Evolutionary conservation across 35 echinoderm and acorn worm species (phyloP).

Genomic region (Hemicentrotus pulcherrimus): DNA sequence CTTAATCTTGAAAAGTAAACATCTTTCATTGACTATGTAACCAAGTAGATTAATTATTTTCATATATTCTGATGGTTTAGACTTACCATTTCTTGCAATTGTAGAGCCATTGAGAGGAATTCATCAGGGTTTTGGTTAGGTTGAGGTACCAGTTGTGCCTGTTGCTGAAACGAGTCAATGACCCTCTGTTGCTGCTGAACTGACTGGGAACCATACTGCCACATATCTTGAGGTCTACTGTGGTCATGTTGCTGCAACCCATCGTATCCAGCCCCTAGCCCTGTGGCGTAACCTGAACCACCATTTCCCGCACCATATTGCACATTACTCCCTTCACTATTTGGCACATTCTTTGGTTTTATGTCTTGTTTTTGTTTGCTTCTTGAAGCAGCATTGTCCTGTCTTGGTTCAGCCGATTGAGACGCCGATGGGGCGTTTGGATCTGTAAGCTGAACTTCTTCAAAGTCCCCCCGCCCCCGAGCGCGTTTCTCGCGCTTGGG

Average conservation of each 20-base stretch:
- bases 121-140: conserved; percentile 77
- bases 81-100: conserved; percentile 86
- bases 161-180: conserved; percentile 48
- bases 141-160: conserved; percentile 54
- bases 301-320: conserved; percentile 33
- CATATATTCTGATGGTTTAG: not conserved
- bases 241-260: conserved; percentile 56
- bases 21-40: no score
- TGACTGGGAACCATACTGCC: conserved; percentile 65
- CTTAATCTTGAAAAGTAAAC: not conserved
- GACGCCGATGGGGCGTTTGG: conserved; percentile 62
- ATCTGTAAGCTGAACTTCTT: conserved; percentile 75
- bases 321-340: conserved; percentile 25
- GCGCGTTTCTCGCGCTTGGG: conserved; percentile 33
- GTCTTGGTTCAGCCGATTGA: not conserved
- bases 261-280: not conserved
- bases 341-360: conserved; percentile 15
- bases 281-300: not conserved
- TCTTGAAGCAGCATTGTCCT: not conserved
- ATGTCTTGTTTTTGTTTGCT: not conserved
- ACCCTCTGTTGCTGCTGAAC: conserved; percentile 71
- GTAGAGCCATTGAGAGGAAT: conserved; percentile 79
- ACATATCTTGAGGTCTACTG: conserved; percentile 57
- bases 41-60: not conserved
- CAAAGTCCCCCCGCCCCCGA: conserved; percentile 69